phyloP scores from a whole-genome alignment of 1,140 invertebrate genomes.

The Drosophila aff. region DNA sequence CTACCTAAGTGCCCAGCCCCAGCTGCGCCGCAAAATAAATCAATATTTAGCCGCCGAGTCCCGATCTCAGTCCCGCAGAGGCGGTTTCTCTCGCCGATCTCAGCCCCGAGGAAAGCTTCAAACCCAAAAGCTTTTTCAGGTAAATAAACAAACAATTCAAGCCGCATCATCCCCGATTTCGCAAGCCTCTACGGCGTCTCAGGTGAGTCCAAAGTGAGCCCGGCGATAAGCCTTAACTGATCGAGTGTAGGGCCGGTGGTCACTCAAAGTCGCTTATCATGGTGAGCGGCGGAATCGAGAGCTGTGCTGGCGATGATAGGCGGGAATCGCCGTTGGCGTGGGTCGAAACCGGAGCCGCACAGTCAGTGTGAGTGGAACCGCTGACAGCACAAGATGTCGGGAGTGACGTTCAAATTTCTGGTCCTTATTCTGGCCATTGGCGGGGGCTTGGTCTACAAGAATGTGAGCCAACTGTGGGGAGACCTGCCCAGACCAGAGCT shows the following conservation, averaged over 20 bases:
- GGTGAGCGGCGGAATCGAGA: constrained; percentile 27
- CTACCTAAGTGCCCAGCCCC: constrained; percentile 18
- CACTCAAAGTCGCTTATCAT: constrained; percentile 47
- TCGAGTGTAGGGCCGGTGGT: constrained; percentile 21
- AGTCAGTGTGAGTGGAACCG: constrained; percentile 43
- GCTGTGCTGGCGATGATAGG: constrained; percentile 17
- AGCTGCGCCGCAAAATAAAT: constrained; percentile 38
- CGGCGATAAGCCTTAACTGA: constrained; percentile 37
- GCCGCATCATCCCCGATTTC: constrained; percentile 1
- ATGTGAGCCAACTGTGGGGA: constrained; percentile 43
- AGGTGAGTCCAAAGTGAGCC: not conserved
- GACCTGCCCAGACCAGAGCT: constrained; percentile 59
- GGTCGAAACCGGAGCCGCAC: constrained; percentile 1
- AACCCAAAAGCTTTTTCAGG: constrained; percentile 24
- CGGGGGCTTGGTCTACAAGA: constrained; percentile 64
- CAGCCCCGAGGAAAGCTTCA: constrained; percentile 19
- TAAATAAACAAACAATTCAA: constrained; percentile 41
- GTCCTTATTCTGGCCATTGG: constrained; percentile 67
- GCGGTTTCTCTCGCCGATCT: constrained; percentile 4
- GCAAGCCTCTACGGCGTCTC: constrained; percentile 23
- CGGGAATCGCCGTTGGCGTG: not conserved
- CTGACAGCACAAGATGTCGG: constrained; percentile 18
- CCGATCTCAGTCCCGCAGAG: not conserved
- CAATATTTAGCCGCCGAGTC: not conserved
- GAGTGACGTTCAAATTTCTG: constrained; percentile 40